phyloP scores from a whole-genome alignment of 2,113 vertebrate species.

The Equus przewalskii region DNA sequence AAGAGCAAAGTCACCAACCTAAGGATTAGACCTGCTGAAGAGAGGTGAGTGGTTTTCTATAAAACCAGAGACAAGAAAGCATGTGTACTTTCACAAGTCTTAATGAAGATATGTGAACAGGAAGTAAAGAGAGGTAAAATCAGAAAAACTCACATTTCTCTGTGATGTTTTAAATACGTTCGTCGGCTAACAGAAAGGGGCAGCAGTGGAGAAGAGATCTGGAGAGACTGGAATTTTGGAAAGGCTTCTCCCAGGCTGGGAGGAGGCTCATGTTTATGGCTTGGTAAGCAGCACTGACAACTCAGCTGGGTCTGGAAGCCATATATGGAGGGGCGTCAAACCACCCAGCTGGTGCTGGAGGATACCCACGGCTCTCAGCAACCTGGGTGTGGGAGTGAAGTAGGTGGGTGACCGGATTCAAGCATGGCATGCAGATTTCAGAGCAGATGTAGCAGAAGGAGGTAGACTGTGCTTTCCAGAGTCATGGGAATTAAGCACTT shows the following conservation, averaged over 20 bases:
- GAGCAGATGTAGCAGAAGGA: background rate
- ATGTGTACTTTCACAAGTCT: background rate
- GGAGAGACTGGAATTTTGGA: background rate
- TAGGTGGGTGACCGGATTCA: background rate
- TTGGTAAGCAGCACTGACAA: background rate
- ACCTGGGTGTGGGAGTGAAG: background rate
- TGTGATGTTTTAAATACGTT: background rate
- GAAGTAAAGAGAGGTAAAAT: background rate
- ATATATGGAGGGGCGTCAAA: too few species aligned
- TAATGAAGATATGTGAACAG: background rate
- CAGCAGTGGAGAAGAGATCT: background rate
- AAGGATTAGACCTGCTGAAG: background rate
- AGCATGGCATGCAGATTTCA: background rate
- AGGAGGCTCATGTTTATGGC: background rate
- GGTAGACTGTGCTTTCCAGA: background rate
- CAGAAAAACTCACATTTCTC: background rate
- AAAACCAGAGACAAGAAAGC: background rate
- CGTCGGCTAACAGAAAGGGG: background rate
- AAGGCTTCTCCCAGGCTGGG: background rate
- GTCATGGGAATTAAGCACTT: background rate
- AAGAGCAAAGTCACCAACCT: background rate
- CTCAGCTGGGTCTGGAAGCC: background rate
- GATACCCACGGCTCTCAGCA: background rate
- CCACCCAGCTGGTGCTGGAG: background rate
- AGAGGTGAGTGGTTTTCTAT: background rate